Evolutionary conservation across 2,113 vertebrate species (phyloP).

Genomic region (Oreocharis arfaki): DNA sequence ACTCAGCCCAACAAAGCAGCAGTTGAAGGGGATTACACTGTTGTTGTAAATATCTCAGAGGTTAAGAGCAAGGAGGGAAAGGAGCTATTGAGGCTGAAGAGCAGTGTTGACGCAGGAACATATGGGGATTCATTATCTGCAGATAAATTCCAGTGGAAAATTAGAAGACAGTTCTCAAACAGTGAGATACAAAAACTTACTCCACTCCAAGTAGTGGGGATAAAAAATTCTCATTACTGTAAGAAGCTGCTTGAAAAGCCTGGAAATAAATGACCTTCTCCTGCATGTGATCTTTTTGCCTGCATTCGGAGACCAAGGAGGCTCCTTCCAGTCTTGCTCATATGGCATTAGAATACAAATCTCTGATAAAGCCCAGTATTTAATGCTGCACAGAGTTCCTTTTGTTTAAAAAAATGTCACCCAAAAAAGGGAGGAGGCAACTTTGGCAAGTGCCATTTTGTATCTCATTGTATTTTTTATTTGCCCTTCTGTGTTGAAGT

Average conservation of each 20-base stretch:
- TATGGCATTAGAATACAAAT: neutral
- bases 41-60: neutral
- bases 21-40: neutral
- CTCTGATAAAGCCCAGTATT: neutral
- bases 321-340: neutral
- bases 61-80: slow-evolving; percentile 3
- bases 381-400: neutral
- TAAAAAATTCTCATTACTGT: neutral
- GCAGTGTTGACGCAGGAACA: neutral
- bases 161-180: neutral
- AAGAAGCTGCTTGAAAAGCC: neutral
- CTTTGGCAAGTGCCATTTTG: neutral
- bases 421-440: neutral
- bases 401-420: neutral
- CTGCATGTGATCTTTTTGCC: neutral
- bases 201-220: neutral
- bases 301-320: neutral
- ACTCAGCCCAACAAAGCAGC: neutral
- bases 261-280: neutral
- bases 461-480: neutral
- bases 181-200: neutral
- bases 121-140: neutral
- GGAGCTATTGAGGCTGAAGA: neutral
- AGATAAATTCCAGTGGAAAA: slow-evolving; percentile 7
- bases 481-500: neutral